These are phyloP conservation scores for Hermodice carunculata DNA, from an alignment of 2,888 invertebrate genomes.

Conservation along the genomic window DNA sequence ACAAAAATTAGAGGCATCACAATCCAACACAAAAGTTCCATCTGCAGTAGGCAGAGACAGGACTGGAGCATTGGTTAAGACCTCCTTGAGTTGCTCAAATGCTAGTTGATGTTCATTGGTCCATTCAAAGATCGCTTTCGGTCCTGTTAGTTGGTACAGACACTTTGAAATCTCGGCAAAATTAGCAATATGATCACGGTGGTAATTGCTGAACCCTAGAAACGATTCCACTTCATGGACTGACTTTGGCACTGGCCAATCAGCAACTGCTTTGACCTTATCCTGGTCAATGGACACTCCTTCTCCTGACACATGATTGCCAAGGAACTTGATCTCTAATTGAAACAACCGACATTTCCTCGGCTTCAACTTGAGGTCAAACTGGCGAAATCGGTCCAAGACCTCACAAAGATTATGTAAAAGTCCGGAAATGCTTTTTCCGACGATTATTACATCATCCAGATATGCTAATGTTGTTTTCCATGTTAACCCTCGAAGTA, in stretches of 20 bases:
- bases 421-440: neutral
- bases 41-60: no score
- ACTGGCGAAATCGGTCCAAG: neutral
- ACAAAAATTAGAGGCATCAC: no score
- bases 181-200: no score
- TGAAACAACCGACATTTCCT: constrained; percentile 8
- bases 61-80: no score
- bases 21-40: no score
- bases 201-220: no score
- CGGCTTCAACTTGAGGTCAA: constrained; percentile 8
- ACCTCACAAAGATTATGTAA: neutral
- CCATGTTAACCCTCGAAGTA: neutral
- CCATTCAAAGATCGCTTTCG: no score
- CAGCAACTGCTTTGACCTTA: neutral
- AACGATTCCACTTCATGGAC: no score
- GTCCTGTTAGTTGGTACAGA: no score
- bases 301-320: neutral
- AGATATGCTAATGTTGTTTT: neutral
- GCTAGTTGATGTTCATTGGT: no score
- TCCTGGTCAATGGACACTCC: neutral
- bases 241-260: neutral
- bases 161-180: no score
- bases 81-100: no score
- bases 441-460: constrained; percentile 2
- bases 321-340: neutral